These are phyloP conservation scores for Aleiodes leptofemur DNA, from an alignment of 2,888 invertebrate genomes.

Conservation along the genomic window DNA sequence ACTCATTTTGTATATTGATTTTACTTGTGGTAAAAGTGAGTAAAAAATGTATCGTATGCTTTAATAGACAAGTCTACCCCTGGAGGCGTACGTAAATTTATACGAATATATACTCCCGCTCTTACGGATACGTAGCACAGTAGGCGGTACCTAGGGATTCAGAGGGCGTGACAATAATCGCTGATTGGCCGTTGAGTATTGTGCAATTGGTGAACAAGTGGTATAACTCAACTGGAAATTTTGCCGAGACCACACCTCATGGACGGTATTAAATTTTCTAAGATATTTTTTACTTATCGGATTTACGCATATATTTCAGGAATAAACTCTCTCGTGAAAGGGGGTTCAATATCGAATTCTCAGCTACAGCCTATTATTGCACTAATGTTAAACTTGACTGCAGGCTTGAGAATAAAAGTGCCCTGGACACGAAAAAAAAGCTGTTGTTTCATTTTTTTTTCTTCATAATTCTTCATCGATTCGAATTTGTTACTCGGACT, in stretches of 20 bases:
- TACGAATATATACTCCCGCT: not conserved
- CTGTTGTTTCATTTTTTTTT: too few species aligned
- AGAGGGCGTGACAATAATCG: conserved; percentile 1
- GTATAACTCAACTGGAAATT: conserved; percentile 20
- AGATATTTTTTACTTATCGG: conserved; percentile 25
- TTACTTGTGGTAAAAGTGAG: not conserved
- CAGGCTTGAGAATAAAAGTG: too few species aligned
- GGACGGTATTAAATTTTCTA: conserved; percentile 17
- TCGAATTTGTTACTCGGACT: too few species aligned
- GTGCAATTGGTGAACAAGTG: conserved; percentile 27
- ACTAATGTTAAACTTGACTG: too few species aligned
- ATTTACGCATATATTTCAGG: conserved; percentile 28
- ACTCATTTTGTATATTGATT: conserved; percentile 30
- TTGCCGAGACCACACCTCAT: conserved; percentile 18
- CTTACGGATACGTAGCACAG: not conserved
- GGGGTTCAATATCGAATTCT: conserved; percentile 28
- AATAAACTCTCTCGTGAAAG: not conserved
- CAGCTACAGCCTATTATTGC: conserved; percentile 22
- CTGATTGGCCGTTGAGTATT: conserved; percentile 11
- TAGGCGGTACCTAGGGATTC: not conserved
- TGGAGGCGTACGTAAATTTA: conserved; percentile 15
- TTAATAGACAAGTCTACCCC: conserved; percentile 17
- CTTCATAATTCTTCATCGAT: too few species aligned
- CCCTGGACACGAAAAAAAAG: too few species aligned
- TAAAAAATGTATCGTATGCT: conserved; percentile 15